These are phyloP conservation scores for Lomographa bimaculata DNA, from an alignment of 2,888 invertebrate species.

Conservation along the genomic window DNA sequence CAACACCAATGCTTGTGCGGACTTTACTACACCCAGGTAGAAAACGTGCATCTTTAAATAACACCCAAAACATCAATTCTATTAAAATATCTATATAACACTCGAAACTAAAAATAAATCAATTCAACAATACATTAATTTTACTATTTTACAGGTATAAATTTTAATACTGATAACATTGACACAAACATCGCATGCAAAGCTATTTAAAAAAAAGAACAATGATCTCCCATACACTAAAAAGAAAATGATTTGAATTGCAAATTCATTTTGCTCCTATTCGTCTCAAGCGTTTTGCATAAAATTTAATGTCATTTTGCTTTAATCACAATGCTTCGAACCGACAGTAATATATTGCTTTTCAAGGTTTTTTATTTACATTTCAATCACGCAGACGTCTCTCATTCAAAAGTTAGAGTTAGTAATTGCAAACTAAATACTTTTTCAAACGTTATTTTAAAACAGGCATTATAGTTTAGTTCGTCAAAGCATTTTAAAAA, in stretches of 20 bases:
- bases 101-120: constrained; percentile 1
- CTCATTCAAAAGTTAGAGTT: constrained; percentile 56
- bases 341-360: constrained; percentile 57
- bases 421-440: constrained; percentile 33
- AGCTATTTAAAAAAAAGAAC: constrained; percentile 34
- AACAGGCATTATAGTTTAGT: constrained; percentile 30
- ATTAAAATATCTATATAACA: constrained; percentile 1
- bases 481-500: constrained; percentile 32
- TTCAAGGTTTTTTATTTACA: constrained; percentile 30
- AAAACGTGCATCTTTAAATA: constrained; percentile 59
- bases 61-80: too few species aligned
- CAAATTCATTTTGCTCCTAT: constrained; percentile 36
- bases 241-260: constrained; percentile 47
- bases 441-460: constrained; percentile 19
- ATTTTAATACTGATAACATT: constrained; percentile 18
- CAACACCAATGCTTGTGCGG: constrained; percentile 62
- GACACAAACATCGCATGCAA: constrained; percentile 30
- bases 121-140: not conserved
- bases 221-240: constrained; percentile 16
- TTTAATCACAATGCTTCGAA: constrained; percentile 52
- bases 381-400: constrained; percentile 63
- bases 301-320: constrained; percentile 11
- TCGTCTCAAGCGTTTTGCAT: constrained; percentile 10
- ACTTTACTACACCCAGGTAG: constrained; percentile 44
- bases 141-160: not conserved